These are phyloP conservation scores for Oxycera nigricornis DNA, from an alignment of 2,888 invertebrate species.

Conservation along the genomic window DNA sequence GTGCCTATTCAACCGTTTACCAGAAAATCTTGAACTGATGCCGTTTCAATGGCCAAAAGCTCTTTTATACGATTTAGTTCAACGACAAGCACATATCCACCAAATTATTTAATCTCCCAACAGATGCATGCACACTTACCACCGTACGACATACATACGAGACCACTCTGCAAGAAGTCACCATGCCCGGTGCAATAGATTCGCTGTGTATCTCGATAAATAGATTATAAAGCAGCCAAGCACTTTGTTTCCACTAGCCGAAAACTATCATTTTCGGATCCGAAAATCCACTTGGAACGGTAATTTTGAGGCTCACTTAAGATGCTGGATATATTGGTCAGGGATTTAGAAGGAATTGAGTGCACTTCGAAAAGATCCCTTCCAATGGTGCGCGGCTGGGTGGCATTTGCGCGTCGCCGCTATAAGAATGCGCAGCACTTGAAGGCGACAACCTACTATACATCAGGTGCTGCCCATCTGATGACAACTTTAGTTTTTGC, in stretches of 20 bases:
- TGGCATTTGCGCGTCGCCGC: neutral
- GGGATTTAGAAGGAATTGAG: neutral
- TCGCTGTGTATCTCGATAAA: neutral
- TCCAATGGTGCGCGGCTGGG: neutral
- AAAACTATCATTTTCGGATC: constrained; percentile 9
- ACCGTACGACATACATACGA: constrained; percentile 1
- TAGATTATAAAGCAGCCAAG: neutral
- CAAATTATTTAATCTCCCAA: constrained; percentile 32
- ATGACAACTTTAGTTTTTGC: neutral
- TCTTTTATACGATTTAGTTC: constrained; percentile 58
- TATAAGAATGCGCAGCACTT: neutral
- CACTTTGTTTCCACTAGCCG: constrained; percentile 4
- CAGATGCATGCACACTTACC: constrained; percentile 16
- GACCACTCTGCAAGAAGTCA: constrained; percentile 3
- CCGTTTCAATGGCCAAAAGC: constrained; percentile 62
- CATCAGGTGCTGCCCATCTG: neutral
- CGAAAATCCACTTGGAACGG: neutral
- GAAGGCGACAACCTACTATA: neutral
- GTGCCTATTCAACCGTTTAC: constrained; percentile 56
- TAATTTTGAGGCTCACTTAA: neutral
- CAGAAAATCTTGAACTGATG: constrained; percentile 62
- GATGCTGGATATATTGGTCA: neutral
- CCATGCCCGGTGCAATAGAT: constrained; percentile 10
- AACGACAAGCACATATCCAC: constrained; percentile 23
- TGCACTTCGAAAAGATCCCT: neutral